Percentiles rank a stretch among this genome's conserved stretches.
phyloP scores from a whole-genome alignment of 2,113 vertebrate species.

The Monopterus albus region DNA sequence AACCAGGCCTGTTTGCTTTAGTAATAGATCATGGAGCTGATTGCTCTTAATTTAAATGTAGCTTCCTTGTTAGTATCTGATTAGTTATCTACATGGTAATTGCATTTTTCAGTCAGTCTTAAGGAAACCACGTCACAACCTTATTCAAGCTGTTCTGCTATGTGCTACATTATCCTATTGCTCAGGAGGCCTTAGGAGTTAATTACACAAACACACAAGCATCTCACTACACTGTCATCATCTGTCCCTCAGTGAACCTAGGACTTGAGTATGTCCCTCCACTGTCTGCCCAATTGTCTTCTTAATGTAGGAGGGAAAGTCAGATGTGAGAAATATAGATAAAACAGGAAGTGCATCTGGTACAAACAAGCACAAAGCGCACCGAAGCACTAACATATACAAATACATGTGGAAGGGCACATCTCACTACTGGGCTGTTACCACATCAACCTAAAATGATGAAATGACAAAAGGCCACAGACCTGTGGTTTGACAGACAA shows the following conservation, averaged over 20 bases:
- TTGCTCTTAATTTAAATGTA: slow-evolving; percentile 41
- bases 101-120: no score
- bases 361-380: slow-evolving; percentile 26
- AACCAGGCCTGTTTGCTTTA: slow-evolving; percentile 38
- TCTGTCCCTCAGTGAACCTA: slow-evolving; percentile 58
- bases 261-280: slow-evolving; percentile 58
- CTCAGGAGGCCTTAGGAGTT: slow-evolving; percentile 21
- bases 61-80: slow-evolving; percentile 40
- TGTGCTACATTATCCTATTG: slow-evolving; percentile 5
- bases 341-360: slow-evolving; percentile 46
- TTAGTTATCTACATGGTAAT: slow-evolving; percentile 30
- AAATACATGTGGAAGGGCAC: background rate
- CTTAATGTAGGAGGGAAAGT: slow-evolving; percentile 69
- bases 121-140: no score
- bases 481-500: background rate
- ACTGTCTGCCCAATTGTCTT: slow-evolving; percentile 60
- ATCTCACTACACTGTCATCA: slow-evolving; percentile 57
- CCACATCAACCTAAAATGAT: background rate
- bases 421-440: background rate
- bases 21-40: slow-evolving; percentile 28
- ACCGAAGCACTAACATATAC: slow-evolving; percentile 11
- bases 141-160: slow-evolving; percentile 4
- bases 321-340: slow-evolving; percentile 58
- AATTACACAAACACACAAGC: slow-evolving; percentile 49
- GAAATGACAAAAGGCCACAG: slow-evolving; percentile 9